Percentiles rank a stretch among this genome's conserved stretches.
Conservation (phyloP, 2,888 invertebrate species). For the Eupithecia exiguata region DNA sequence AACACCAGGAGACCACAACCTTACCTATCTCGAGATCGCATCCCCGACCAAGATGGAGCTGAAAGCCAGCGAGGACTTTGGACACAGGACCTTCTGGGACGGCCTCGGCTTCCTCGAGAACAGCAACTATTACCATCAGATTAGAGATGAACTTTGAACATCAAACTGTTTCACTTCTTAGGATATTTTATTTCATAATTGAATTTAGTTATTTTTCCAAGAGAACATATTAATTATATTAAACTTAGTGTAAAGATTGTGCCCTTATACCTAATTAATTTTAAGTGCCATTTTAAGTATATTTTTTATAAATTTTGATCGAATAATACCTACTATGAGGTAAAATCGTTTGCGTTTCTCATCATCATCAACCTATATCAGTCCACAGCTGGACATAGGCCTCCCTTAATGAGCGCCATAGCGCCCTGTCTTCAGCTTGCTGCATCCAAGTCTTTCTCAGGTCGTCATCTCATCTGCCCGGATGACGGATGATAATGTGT, state of each 20-base stretch:
- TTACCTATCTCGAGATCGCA: conserved; percentile 81
- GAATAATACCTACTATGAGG: not conserved
- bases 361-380: too few species aligned
- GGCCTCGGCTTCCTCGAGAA: conserved; percentile 85
- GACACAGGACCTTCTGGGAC: conserved; percentile 85
- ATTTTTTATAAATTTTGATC: not conserved
- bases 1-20: conserved; percentile 65
- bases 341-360: not conserved
- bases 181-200: not conserved
- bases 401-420: too few species aligned
- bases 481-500: too few species aligned
- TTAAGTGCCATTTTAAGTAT: not conserved
- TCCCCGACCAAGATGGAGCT: conserved; percentile 74
- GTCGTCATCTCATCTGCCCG: too few species aligned
- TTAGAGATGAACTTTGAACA: conserved; percentile 73
- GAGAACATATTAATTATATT: not conserved
- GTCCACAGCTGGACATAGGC: too few species aligned
- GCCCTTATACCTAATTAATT: not conserved
- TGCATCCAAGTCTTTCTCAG: too few species aligned
- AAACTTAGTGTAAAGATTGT: not conserved
- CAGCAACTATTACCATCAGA: conserved; percentile 66
- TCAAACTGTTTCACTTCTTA: not conserved
- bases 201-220: not conserved
- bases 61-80: conserved; percentile 77
- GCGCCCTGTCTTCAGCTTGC: too few species aligned